Percentiles rank a stretch among this genome's conserved stretches.
These are phyloP conservation scores for Sthenelais limicola DNA, from an alignment of 2,888 invertebrate genomes.

Conservation along the genomic window DNA sequence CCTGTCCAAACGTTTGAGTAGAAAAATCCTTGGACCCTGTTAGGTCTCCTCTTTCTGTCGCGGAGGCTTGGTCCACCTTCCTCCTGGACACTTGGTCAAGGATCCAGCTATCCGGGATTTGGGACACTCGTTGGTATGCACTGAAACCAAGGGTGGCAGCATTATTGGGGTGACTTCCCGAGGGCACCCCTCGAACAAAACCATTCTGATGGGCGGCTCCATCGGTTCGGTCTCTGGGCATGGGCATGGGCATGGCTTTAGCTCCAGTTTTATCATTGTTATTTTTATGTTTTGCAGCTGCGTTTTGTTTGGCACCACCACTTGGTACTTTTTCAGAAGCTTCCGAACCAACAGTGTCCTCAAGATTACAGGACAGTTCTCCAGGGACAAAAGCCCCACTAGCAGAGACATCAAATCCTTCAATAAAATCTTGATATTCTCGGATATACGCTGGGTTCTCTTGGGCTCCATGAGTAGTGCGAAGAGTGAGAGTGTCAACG, in stretches of 20 bases:
- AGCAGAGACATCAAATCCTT: conserved; percentile 41
- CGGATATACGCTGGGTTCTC: conserved; percentile 27
- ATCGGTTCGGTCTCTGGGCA: conserved; percentile 24
- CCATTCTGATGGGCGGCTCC: background rate
- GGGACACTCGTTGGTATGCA: no score
- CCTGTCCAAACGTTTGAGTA: conserved; percentile 51
- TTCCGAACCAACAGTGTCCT: background rate
- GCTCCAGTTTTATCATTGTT: conserved; percentile 20
- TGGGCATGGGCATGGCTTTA: conserved; percentile 38
- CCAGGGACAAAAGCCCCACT: conserved; percentile 44
- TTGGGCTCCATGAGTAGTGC: no score
- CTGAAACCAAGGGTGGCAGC: no score
- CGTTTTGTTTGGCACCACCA: background rate
- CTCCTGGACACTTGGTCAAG: no score
- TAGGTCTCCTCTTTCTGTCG: conserved; percentile 10
- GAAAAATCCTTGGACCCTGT: conserved; percentile 43
- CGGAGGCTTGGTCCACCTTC: no score
- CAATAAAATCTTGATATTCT: conserved; percentile 46
- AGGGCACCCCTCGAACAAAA: no score
- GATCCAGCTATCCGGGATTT: no score
- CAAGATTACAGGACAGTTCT: background rate
- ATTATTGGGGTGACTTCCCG: no score
- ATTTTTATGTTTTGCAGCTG: background rate
- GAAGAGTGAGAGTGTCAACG: background rate
- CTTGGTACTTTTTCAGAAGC: no score